A percentile compares a stretch with the other conserved stretches of the same genome.
Evolutionary conservation across 2,113 vertebrate genomes (phyloP).

Genomic region (Centrocercus urophasianus): DNA sequence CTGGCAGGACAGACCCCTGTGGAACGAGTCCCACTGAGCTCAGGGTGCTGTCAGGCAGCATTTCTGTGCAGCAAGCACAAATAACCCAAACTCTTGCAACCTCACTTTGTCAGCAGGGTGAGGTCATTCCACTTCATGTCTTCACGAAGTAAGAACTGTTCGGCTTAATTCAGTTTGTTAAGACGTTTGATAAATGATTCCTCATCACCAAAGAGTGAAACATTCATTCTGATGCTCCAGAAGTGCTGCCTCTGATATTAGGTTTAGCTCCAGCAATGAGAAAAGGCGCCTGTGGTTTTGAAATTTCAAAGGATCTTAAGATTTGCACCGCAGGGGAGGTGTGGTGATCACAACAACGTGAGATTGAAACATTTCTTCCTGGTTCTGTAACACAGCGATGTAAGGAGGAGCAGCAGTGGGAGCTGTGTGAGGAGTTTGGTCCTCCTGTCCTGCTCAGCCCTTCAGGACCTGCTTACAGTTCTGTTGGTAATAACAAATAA

Average conservation of each 20-base stretch:
- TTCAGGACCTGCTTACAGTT: background rate
- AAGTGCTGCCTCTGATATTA: background rate
- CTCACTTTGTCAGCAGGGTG: background rate
- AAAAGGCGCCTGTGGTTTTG: background rate
- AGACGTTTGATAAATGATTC: background rate
- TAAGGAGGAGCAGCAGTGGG: background rate
- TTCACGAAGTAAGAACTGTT: background rate
- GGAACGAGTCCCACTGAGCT: background rate
- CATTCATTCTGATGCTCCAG: background rate
- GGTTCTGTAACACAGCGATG: background rate
- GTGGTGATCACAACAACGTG: background rate
- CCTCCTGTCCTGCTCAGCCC: background rate
- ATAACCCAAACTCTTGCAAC: background rate
- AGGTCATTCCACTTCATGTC: background rate
- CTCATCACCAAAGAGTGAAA: background rate
- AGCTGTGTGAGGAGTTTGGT: background rate
- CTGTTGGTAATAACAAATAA: background rate
- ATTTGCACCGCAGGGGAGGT: background rate
- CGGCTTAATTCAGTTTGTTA: background rate
- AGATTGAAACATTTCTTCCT: background rate
- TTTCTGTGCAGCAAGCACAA: background rate
- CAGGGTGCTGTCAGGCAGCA: rapidly evolving
- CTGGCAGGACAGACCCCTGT: background rate
- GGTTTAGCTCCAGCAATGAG: background rate
- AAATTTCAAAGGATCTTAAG: background rate